Evolutionary conservation across 1,140 invertebrate species (phyloP), one percentile per base, ranked within the genome.

Genomic region (Hormaphis cornu): DNA sequence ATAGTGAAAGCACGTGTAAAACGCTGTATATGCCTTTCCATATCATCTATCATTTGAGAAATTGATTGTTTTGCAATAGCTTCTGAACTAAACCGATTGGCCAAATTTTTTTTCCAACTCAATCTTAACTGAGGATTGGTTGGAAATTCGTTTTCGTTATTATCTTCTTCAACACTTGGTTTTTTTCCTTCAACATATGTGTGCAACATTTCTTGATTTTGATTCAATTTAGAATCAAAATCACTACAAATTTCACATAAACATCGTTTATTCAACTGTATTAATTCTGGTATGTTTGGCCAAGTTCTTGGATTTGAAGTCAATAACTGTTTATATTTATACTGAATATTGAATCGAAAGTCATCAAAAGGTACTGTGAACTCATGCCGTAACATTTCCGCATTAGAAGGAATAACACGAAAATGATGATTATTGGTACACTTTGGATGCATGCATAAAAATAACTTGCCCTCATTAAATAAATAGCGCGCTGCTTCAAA

Each of bases 341-440:
- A 66, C 20, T 66, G 61, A n/a, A 66, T 66, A 33, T 66, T 46
- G 30, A 66, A 66, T 33, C 61, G 61, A 24, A 66, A 48, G 5
- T 48, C 42, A 48, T 66, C 61, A 33, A 66, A 66, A 5, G 42
- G 61, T 30, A 66, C 61, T n/a, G 61, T 66, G 14, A 66, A 66
- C 18, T 66, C 61, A 22, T 66, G 61, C 6, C 61, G 24, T 4
- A 66, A 14, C 44, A 33, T 46, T 48, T 66, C 61, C 7, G 42
- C 61, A 22, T 33, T 48, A 0, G 42, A 46, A 18, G 42, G 61
- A 30, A 46, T 50, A 22, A 66, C 44, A 22, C 42, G 61, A 22
- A 48, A 66, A 66, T 66, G 61, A 24, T 48, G 28, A 35, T 18
- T 33, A 3, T 66, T 66, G 7, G 28, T 35, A 30, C 61, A 66